Conservation (phyloP, 2,888 invertebrate species). For the Bellardia bayeri region DNA sequence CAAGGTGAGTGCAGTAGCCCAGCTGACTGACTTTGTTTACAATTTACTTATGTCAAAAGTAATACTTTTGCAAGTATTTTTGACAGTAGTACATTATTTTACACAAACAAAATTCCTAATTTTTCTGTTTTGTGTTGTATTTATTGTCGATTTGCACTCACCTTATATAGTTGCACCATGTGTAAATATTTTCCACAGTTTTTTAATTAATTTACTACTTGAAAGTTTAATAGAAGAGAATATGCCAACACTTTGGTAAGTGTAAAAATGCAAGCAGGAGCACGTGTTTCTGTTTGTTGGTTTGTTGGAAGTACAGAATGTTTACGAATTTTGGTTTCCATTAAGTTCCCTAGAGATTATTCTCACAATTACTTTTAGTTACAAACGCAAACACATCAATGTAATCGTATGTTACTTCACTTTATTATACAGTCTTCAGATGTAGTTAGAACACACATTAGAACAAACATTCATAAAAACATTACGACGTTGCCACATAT, state of each 20-base stretch:
- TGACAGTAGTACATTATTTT: too few species aligned
- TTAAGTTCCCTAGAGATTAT: constrained; percentile 37
- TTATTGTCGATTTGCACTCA: too few species aligned
- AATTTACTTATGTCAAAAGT: too few species aligned
- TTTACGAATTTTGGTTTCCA: not conserved
- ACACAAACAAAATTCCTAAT: too few species aligned
- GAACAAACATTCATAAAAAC: not conserved
- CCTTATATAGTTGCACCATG: too few species aligned
- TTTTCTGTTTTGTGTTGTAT: too few species aligned
- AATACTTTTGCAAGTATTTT: too few species aligned
- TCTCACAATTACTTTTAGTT: constrained; percentile 18
- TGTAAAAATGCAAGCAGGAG: constrained; percentile 5
- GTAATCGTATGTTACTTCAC: not conserved
- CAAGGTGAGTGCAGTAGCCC: too few species aligned
- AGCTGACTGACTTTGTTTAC: too few species aligned
- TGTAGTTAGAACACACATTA: not conserved
- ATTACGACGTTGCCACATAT: not conserved
- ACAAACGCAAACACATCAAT: not conserved
- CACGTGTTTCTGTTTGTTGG: not conserved
- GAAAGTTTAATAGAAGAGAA: too few species aligned
- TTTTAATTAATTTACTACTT: too few species aligned
- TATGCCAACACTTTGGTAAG: not conserved
- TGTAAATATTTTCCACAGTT: too few species aligned
- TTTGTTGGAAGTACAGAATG: not conserved
- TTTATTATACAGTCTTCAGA: not conserved